Conservation (phyloP, 2,888 invertebrate genomes). For the Pollenia angustigena region DNA sequence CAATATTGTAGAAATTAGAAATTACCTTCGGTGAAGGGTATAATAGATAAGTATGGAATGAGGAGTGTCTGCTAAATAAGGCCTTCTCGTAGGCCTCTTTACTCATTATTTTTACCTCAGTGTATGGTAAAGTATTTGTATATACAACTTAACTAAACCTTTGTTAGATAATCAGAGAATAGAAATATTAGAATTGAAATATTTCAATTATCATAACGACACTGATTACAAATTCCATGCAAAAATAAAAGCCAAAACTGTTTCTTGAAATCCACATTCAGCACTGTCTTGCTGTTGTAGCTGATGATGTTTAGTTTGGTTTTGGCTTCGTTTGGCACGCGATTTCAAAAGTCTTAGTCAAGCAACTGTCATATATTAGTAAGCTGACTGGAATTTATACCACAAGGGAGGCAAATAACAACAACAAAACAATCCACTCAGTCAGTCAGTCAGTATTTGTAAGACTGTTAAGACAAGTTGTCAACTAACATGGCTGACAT, state of each 20-base stretch:
- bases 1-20: no score
- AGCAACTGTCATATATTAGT: constrained; percentile 53
- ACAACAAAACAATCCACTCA: constrained; percentile 55
- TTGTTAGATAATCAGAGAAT: constrained; percentile 17
- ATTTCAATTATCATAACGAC: constrained; percentile 60
- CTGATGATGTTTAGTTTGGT: constrained; percentile 38
- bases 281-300: constrained; percentile 7
- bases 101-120: no score
- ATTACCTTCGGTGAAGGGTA: no score
- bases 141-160: neutral
- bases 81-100: no score
- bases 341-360: constrained; percentile 58
- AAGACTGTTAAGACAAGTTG: constrained; percentile 66
- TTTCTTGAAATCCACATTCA: constrained; percentile 17
- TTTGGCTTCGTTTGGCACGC: constrained; percentile 54
- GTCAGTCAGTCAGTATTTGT: constrained; percentile 66
- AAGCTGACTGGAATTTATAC: constrained; percentile 52
- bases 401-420: constrained; percentile 58
- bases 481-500: constrained; percentile 64
- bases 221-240: constrained; percentile 60
- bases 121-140: no score
- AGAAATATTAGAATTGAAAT: constrained; percentile 52
- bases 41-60: no score
- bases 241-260: constrained; percentile 2
- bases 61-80: no score